Conservation (phyloP, 2,797 vertebrate species). For the Microcaecilia unicolor region DNA sequence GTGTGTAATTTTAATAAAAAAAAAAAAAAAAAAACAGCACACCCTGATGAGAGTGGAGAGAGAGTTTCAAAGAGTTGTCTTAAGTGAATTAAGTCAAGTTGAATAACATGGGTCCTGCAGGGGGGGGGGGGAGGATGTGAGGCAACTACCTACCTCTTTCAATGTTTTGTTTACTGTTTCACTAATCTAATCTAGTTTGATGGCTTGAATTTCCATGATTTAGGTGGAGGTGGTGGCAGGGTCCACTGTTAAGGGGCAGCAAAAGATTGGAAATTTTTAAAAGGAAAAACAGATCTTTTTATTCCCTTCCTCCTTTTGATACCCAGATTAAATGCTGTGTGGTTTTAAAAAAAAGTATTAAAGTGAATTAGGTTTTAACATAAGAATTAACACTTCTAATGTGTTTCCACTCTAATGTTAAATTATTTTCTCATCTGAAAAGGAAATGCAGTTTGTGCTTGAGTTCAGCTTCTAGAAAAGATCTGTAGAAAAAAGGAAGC, state of each 20-base stretch:
- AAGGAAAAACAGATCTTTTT: constrained; percentile 23
- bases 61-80: background rate
- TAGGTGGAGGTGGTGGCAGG: too few species aligned
- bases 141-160: too few species aligned
- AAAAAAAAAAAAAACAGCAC: constrained; percentile 11
- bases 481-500: constrained; percentile 5
- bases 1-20: constrained; percentile 21
- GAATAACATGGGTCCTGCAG: too few species aligned
- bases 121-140: too few species aligned
- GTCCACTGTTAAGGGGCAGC: constrained; percentile 16
- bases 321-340: constrained; percentile 3
- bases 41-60: background rate
- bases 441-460: constrained; percentile 14
- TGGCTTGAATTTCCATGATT: too few species aligned
- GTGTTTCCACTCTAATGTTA: constrained; percentile 35
- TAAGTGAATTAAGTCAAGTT: too few species aligned
- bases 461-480: constrained; percentile 22
- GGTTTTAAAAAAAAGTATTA: constrained; percentile 26
- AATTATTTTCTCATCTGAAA: constrained; percentile 27
- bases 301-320: constrained; percentile 29
- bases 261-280: constrained; percentile 17
- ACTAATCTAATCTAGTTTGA: too few species aligned
- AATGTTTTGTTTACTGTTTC: too few species aligned
- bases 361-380: constrained; percentile 38
- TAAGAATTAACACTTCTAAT: constrained; percentile 39